A percentile compares a stretch with the other conserved stretches of the same genome.
phyloP scores from a whole-genome alignment of 2,797 vertebrate genomes.

The Crocodylus rhombifer region DNA sequence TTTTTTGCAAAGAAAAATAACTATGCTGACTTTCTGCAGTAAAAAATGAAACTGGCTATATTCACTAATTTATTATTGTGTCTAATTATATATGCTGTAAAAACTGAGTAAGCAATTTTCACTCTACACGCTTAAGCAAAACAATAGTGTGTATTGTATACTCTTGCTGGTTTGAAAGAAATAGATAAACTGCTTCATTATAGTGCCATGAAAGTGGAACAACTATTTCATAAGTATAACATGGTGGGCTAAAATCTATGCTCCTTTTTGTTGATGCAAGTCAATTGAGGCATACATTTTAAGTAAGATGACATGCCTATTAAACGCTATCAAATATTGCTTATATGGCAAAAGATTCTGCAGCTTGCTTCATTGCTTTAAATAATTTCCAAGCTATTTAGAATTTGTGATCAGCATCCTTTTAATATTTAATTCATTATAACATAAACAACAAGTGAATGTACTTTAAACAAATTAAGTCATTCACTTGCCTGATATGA shows the following conservation, averaged over 20 bases:
- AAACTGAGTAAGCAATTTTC: not conserved
- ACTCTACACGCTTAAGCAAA: not conserved
- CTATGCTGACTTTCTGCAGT: not conserved
- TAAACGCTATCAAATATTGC: not conserved
- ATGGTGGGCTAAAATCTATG: not conserved
- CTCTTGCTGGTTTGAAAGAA: not conserved
- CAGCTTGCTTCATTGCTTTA: not conserved
- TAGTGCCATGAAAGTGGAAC: not conserved
- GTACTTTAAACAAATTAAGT: not conserved
- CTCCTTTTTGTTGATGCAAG: no score
- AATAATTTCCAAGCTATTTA: not conserved
- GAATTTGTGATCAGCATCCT: not conserved
- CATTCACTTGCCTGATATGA: not conserved
- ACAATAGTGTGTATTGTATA: not conserved
- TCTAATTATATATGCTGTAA: not conserved
- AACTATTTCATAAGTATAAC: not conserved
- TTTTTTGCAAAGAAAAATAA: not conserved
- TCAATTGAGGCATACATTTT: not conserved
- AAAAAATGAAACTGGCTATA: not conserved
- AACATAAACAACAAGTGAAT: not conserved
- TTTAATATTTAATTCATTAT: not conserved
- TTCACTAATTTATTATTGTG: accelerated
- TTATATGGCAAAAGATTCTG: not conserved
- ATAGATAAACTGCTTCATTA: not conserved
- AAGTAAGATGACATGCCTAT: no score